Evolutionary conservation across 2,113 vertebrate genomes (phyloP), one percentile per base, ranked within the genome.

Genomic region (Labeo rohita): DNA sequence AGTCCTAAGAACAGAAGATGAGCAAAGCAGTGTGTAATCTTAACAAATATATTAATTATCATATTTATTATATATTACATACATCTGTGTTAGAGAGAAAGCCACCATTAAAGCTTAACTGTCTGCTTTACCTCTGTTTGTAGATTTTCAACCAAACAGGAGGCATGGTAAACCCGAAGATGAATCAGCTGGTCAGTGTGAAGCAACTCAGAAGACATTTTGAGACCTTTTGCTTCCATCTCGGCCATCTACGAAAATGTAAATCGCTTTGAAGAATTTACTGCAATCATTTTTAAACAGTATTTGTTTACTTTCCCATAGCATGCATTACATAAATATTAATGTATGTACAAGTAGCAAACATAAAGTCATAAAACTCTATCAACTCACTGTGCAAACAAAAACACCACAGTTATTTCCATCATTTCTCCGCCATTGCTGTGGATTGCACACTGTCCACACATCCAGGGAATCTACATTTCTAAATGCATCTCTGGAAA

Each of bases 381-480:
- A 8, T 21, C 21, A 1, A n/a, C 18, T 74, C 2, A 81, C 59
- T 63, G 39, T 65, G 59, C 79, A 81, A 43, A 65, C 43, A 63
- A 80, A 66, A 68, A 23, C 80, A 23, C 61, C 43, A 50, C 61
- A 68, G n/a, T 50, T 82, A 2, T 13, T 65, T 81, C 79, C 59
- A 16, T 82, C 61, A 10, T 82, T 28, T 66, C 43, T 68, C 2
- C 3, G 21, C 63, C 63, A 82, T 49, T 66, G 80, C 15, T 82
- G 61, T 34, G 80, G 80, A 68, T 28, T 68, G 59, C 8, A 66
- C 61, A 68, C 45, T 66, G 61, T 68, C 59, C 80, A 81, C 1
- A 12, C 43, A 47, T 66, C 13, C 36, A 66, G 23, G n/a, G 43
- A 66, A n/a, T n/a, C 61, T 28, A 47, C n/a, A 65, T 50, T 45